phyloP scores from a whole-genome alignment of 1,140 invertebrate species.

The Drosophila triauraria region DNA sequence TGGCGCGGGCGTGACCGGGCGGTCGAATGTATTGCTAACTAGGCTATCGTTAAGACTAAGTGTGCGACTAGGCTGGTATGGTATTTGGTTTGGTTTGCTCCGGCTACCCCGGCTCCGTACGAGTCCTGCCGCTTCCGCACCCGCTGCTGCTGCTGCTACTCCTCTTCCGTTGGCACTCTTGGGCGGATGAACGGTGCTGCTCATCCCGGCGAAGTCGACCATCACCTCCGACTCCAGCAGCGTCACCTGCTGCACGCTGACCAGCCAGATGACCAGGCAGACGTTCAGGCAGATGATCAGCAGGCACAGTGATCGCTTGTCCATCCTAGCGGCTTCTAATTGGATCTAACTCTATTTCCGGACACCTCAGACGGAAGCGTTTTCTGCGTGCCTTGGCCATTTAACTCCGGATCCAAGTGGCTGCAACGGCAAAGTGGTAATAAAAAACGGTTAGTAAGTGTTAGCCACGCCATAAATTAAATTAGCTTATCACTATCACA shows the following conservation, averaged over 20 bases:
- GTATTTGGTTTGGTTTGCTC: slow-evolving; percentile 72
- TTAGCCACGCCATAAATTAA: slow-evolving; percentile 10
- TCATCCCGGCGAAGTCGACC: slow-evolving; percentile 8
- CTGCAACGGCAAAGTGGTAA: slow-evolving; percentile 38
- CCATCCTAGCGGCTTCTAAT: slow-evolving; percentile 63
- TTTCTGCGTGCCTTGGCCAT: slow-evolving; percentile 75
- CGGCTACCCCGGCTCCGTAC: slow-evolving; percentile 9
- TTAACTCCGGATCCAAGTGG: slow-evolving; percentile 51
- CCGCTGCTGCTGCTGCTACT: slow-evolving; percentile 9
- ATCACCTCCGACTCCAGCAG: slow-evolving; percentile 40
- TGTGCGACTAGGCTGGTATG: slow-evolving; percentile 68
- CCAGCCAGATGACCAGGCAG: slow-evolving; percentile 77
- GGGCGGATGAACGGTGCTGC: slow-evolving; percentile 19
- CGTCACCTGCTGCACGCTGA: slow-evolving; percentile 66
- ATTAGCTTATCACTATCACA: slow-evolving; percentile 8
- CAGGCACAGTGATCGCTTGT: slow-evolving; percentile 76
- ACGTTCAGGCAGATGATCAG: slow-evolving; percentile 76
- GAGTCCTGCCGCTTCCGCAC: neutral
- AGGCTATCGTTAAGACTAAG: slow-evolving; percentile 60
- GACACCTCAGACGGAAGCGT: slow-evolving; percentile 69
- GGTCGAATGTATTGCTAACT: slow-evolving; percentile 61
- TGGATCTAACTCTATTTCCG: slow-evolving; percentile 31
- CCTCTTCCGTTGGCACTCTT: slow-evolving; percentile 49
- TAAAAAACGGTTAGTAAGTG: slow-evolving; percentile 4
- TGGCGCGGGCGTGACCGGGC: slow-evolving; percentile 40